phyloP scores from a whole-genome alignment of 2,113 vertebrate genomes.

The Pangasianodon hypophthalmus region DNA sequence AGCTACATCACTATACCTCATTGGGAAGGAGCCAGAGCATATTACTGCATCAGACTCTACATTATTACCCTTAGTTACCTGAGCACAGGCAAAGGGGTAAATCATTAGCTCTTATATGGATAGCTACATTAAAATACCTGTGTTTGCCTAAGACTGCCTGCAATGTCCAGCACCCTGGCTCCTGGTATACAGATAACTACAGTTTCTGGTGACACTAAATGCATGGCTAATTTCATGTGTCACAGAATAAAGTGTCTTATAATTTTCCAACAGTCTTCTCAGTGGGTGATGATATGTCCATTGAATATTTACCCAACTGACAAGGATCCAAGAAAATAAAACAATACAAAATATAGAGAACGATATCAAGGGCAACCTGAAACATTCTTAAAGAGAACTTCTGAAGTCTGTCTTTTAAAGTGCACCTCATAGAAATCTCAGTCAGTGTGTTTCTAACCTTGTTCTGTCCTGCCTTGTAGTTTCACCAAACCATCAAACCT shows the following conservation, averaged over 20 bases:
- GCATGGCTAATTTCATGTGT: neutral
- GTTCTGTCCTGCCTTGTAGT: conserved; percentile 59
- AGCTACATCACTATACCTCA: too few species aligned
- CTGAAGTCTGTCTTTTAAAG: neutral
- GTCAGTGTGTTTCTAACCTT: conserved; percentile 64
- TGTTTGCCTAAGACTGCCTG: neutral
- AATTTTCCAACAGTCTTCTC: neutral
- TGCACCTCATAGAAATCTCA: neutral
- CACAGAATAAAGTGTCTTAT: neutral
- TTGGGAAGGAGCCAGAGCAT: too few species aligned
- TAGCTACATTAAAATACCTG: neutral
- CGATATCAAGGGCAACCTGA: neutral
- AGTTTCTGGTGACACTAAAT: neutral
- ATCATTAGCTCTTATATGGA: neutral
- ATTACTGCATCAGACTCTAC: too few species aligned
- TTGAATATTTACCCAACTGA: neutral
- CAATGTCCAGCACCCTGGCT: neutral
- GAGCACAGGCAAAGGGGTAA: neutral
- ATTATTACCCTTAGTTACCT: too few species aligned
- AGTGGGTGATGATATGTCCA: neutral
- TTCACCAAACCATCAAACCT: conserved; percentile 59
- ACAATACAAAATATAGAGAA: too few species aligned
- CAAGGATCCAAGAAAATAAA: neutral
- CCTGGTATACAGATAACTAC: neutral
- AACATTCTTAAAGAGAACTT: neutral